Evolutionary conservation across 2,888 invertebrate species (phyloP).

Genomic region (Axea sp.): DNA sequence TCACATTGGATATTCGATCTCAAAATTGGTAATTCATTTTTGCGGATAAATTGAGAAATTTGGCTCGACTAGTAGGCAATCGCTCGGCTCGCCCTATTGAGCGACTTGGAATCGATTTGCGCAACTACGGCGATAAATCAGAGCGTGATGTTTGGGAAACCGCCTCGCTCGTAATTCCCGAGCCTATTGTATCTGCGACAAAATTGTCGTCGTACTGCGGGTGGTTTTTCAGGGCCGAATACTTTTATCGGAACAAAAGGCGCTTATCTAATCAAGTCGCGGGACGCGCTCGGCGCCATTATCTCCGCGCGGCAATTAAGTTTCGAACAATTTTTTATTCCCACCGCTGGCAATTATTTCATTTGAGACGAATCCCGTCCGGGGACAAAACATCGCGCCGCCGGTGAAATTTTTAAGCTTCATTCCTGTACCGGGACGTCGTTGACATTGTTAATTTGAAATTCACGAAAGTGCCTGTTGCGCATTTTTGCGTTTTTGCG

Average conservation of each 20-base stretch:
- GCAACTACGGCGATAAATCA: slow-evolving; percentile 59
- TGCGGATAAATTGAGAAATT: slow-evolving; percentile 59
- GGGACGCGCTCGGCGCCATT: slow-evolving; percentile 29
- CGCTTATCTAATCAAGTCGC: slow-evolving; percentile 61
- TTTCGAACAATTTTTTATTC: slow-evolving; percentile 21
- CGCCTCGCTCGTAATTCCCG: slow-evolving; percentile 61
- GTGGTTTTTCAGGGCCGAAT: slow-evolving; percentile 44
- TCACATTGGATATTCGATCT: slow-evolving; percentile 48
- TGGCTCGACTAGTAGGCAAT: slow-evolving; percentile 47
- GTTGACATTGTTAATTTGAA: slow-evolving; percentile 39
- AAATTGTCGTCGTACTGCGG: slow-evolving; percentile 55
- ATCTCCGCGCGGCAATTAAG: slow-evolving; percentile 55
- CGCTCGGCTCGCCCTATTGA: slow-evolving; percentile 48
- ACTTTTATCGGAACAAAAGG: slow-evolving; percentile 54
- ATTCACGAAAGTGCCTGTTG: slow-evolving; percentile 32
- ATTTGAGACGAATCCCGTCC: slow-evolving; percentile 13
- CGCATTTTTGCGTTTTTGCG: slow-evolving; percentile 46
- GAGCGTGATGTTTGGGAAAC: slow-evolving; percentile 58
- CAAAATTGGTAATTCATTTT: slow-evolving; percentile 56
- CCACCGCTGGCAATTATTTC: slow-evolving; percentile 27
- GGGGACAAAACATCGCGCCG: slow-evolving; percentile 12
- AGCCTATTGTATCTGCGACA: slow-evolving; percentile 62
- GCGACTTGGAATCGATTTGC: slow-evolving; percentile 62
- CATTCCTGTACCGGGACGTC: slow-evolving; percentile 15
- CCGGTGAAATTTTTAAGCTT: slow-evolving; percentile 2